Percentiles rank a stretch among this genome's conserved stretches.
phyloP scores from a whole-genome alignment of 2,797 vertebrate genomes.

The Syncerus caffer region DNA sequence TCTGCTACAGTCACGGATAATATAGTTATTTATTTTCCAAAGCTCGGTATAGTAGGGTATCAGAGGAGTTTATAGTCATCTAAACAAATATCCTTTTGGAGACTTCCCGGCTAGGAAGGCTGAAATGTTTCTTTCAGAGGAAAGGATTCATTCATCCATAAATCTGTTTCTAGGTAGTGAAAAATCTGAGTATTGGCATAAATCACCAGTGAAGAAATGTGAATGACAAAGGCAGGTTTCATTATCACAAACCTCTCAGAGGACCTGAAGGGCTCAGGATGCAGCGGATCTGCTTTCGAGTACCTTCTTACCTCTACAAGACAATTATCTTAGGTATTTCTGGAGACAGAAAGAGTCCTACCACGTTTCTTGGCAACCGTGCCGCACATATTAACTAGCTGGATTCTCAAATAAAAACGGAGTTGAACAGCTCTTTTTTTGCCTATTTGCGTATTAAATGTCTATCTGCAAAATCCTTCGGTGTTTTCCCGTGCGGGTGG shows the following conservation, averaged over 20 bases:
- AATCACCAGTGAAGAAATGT: slow-evolving; percentile 77
- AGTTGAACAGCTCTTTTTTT: slow-evolving; percentile 1
- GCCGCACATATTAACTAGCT: slow-evolving; percentile 40
- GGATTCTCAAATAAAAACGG: slow-evolving; percentile 46
- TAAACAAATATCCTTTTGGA: slow-evolving; percentile 78
- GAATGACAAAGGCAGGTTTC: slow-evolving; percentile 73
- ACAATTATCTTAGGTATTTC: slow-evolving; percentile 73
- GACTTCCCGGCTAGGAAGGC: slow-evolving; percentile 60
- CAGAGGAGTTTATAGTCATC: slow-evolving; percentile 74
- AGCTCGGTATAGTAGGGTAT: slow-evolving; percentile 68
- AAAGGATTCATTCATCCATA: slow-evolving; percentile 66
- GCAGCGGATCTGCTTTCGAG: slow-evolving; percentile 72
- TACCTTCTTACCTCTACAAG: slow-evolving; percentile 74
- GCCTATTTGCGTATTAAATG: slow-evolving; percentile 42
- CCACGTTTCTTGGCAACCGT: slow-evolving; percentile 53
- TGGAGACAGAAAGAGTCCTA: slow-evolving; percentile 5
- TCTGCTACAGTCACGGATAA: slow-evolving; percentile 70
- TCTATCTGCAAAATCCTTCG: not conserved
- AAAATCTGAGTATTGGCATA: slow-evolving; percentile 77
- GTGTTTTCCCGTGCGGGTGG: not conserved
- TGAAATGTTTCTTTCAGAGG: slow-evolving; percentile 69
- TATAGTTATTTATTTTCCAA: slow-evolving; percentile 72
- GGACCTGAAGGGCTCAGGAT: slow-evolving; percentile 72
- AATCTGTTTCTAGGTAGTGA: slow-evolving; percentile 55
- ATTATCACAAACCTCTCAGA: slow-evolving; percentile 71